Evolutionary conservation across 2,888 invertebrate genomes (phyloP).

Genomic region (Melinaea menophilus): DNA sequence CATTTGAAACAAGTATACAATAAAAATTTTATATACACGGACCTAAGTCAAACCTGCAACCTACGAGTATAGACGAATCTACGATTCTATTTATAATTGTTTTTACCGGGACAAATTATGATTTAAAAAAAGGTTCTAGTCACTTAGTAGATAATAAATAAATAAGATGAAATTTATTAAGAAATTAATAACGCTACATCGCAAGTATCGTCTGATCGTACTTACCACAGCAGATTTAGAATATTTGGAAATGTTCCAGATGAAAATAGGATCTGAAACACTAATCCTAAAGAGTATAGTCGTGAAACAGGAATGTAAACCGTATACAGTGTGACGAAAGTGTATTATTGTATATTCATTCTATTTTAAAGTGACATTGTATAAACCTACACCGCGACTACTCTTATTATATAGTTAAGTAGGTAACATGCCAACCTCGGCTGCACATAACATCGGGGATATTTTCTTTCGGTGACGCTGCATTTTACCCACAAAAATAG

Average conservation of each 20-base stretch:
- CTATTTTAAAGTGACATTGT: slow-evolving; percentile 13
- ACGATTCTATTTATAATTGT: no score
- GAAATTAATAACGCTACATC: slow-evolving; percentile 39
- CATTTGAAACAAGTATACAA: no score
- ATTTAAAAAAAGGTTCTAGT: no score
- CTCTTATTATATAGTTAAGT: slow-evolving; percentile 33
- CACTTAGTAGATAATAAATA: no score
- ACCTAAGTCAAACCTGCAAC: no score
- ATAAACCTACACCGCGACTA: slow-evolving; percentile 27
- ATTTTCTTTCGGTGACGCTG: slow-evolving; percentile 29
- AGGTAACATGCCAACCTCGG: slow-evolving; percentile 32
- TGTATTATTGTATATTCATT: slow-evolving; percentile 4
- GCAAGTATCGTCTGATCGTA: slow-evolving; percentile 26
- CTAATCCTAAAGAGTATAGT: slow-evolving; percentile 1
- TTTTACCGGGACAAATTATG: no score
- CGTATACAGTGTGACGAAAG: neutral
- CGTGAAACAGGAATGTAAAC: slow-evolving; percentile 6
- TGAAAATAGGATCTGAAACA: slow-evolving; percentile 21
- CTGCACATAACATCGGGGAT: slow-evolving; percentile 28
- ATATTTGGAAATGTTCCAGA: slow-evolving; percentile 39
- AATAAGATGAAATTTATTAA: slow-evolving; percentile 28
- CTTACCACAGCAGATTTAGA: slow-evolving; percentile 27
- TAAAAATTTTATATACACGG: no score
- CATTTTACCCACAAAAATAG: slow-evolving; percentile 30
- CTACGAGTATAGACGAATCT: no score